Percentiles rank a stretch among this genome's conserved stretches.
Evolutionary conservation across 2,797 vertebrate species (phyloP).

Genomic region (Diplodus puntazzo): DNA sequence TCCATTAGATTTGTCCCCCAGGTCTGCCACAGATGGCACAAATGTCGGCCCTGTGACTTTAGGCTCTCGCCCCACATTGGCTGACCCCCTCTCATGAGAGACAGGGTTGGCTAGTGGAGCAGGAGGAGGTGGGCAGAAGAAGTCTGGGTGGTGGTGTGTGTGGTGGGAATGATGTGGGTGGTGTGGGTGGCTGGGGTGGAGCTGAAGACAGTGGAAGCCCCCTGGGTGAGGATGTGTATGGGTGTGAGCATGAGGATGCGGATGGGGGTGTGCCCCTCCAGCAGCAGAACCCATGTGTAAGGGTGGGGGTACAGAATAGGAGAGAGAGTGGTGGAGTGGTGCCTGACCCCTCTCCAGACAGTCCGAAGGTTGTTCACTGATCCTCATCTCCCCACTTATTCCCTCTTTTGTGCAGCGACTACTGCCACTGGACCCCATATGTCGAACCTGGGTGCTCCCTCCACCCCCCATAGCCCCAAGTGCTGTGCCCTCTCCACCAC

Average conservation of each 20-base stretch:
- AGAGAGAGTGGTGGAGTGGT: conserved; percentile 90
- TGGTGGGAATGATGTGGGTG: conserved; percentile 91
- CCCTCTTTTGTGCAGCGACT: conserved; percentile 91
- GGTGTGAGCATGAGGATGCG: conserved; percentile 86
- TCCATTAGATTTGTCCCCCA: conserved; percentile 89
- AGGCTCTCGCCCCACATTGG: conserved; percentile 85
- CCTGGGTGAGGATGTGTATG: conserved; percentile 88
- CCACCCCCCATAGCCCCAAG: conserved; percentile 75
- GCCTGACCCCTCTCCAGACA: conserved; percentile 93
- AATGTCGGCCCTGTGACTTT: conserved; percentile 92
- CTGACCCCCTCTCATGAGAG: conserved; percentile 88
- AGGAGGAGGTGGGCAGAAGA: conserved; percentile 91
- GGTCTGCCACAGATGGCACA: conserved; percentile 92
- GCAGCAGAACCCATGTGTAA: conserved; percentile 87
- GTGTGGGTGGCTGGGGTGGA: conserved; percentile 89
- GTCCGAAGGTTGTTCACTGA: conserved; percentile 91
- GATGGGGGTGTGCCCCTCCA: conserved; percentile 87
- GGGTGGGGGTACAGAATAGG: conserved; percentile 91
- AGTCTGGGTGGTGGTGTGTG: conserved; percentile 90
- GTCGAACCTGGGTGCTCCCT: conserved; percentile 77
- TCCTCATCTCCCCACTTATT: conserved; percentile 86
- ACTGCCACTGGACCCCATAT: conserved; percentile 75
- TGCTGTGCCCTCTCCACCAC: conserved; percentile 81
- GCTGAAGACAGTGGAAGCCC: conserved; percentile 94
- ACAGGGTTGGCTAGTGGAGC: conserved; percentile 84